Conservation (phyloP, 1,140 invertebrate species). For the Solen grandis region DNA sequence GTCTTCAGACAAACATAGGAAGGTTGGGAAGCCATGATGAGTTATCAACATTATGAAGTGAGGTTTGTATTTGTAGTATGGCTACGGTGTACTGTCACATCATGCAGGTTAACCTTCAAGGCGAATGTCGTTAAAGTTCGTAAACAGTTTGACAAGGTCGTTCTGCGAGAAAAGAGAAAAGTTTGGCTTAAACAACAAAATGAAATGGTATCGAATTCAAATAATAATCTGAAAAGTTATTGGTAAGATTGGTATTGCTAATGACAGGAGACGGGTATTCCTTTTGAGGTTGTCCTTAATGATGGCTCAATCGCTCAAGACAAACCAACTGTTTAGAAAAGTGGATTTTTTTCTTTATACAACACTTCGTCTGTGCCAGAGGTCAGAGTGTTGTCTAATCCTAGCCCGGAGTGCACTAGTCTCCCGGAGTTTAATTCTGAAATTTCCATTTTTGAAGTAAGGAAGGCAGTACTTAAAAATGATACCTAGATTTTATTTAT, state of each 20-base stretch:
- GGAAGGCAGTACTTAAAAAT: conserved; percentile 17
- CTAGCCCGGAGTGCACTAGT: background rate
- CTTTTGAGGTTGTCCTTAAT: conserved; percentile 44
- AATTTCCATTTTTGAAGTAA: conserved; percentile 38
- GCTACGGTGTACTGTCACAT: background rate
- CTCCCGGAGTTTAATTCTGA: conserved; percentile 18
- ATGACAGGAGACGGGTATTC: background rate
- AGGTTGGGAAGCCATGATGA: conserved; percentile 20
- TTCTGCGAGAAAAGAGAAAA: conserved; percentile 9
- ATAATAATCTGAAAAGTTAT: conserved; percentile 27
- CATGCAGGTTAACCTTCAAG: conserved; percentile 1
- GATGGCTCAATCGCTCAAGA: too few species aligned
- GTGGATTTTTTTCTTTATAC: background rate
- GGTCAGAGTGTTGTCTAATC: background rate
- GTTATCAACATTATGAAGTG: too few species aligned
- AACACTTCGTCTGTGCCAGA: background rate
- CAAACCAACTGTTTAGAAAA: too few species aligned
- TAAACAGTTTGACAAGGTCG: conserved; percentile 11
- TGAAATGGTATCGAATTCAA: conserved; percentile 14
- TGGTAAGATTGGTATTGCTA: conserved; percentile 10
- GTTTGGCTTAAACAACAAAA: conserved; percentile 24
- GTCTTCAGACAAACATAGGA: too few species aligned
- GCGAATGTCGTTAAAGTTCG: background rate
- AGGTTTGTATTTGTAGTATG: background rate
- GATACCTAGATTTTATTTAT: conserved; percentile 5